These are phyloP conservation scores for Akabosia matsudoensis DNA, from an alignment of 1,140 invertebrate species.

Conservation along the genomic window DNA sequence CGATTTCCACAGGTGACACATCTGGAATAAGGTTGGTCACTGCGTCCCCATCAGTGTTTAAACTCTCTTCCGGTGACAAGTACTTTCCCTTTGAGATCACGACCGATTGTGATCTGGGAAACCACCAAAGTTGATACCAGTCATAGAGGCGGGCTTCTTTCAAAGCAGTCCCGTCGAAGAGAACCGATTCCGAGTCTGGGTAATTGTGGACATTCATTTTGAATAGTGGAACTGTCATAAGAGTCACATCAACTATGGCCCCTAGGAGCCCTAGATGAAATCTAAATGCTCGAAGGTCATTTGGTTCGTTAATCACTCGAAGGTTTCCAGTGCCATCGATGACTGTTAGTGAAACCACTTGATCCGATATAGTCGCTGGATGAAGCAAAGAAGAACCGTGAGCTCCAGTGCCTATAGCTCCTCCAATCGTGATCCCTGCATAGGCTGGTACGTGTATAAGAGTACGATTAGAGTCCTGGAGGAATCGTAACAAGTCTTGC, in stretches of 20 bases:
- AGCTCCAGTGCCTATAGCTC: slow-evolving; percentile 35
- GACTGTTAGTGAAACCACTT: slow-evolving; percentile 29
- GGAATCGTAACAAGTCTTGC: background rate
- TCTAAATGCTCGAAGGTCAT: slow-evolving; percentile 32
- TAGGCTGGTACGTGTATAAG: slow-evolving; percentile 28
- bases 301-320: background rate
- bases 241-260: slow-evolving; percentile 33
- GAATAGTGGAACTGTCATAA: slow-evolving; percentile 31
- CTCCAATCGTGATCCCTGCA: slow-evolving; percentile 34
- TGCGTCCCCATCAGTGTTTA: slow-evolving; percentile 14
- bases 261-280: slow-evolving; percentile 39
- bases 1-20: background rate
- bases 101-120: slow-evolving; percentile 15
- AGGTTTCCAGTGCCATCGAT: slow-evolving; percentile 30
- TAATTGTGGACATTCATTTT: slow-evolving; percentile 34
- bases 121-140: slow-evolving; percentile 35
- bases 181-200: slow-evolving; percentile 12
- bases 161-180: slow-evolving; percentile 30
- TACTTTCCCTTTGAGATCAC: slow-evolving; percentile 24
- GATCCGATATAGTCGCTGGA: slow-evolving; percentile 31
- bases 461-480: background rate
- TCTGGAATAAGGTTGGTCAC: slow-evolving; percentile 31
- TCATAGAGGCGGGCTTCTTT: slow-evolving; percentile 22
- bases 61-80: background rate
- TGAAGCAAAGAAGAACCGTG: slow-evolving; percentile 30